Evolutionary conservation across 2,113 vertebrate species (phyloP), one percentile per base, ranked within the genome.

Genomic region (Hippolais icterina): DNA sequence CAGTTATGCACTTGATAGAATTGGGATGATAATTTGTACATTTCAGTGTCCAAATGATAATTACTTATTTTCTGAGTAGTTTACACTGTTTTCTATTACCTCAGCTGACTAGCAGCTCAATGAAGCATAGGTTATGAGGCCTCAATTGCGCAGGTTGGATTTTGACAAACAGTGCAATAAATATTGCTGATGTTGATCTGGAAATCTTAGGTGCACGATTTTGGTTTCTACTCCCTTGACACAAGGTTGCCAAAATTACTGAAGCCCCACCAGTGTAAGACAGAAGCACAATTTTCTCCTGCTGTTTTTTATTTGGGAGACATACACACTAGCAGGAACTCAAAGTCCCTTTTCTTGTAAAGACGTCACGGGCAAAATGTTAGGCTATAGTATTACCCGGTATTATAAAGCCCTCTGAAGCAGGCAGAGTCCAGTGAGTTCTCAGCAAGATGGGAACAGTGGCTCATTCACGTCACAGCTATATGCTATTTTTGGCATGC

Each of bases 351-450:
- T 95, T 91, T 87, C 94, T 82, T 87, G 39, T 64, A 64, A 90
- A 95, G 87, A 96, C 85, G 35, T 83, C 92, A 89, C 41, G 53
- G 59, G 89, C 81, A 93, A 89, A 95, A 91, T 95, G 84, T 95
- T 87, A 96, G 87, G 93, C 83, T 96, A 96, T 95, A 89, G 66
- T 85, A 77, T 95, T 96, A 96, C 95, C 78, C 54, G 81, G 57
- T 49, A 85, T 80, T 93, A 79, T 70, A 93, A 96, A 96, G 57
- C 63, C 42, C 77, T 93, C 72, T 3, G 2, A 85, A 92, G 49
- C 87, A 65, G 37, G 52, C 74, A 93, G 61, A 85, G 87, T 83
- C 91, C 91, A 77, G 31, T 47, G 87, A 97, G 84, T 94, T 96
- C 93, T 87, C 89, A 94, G 78, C 59, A 65, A 89, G 78, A 85